A percentile compares a stretch with the other conserved stretches of the same genome.
phyloP scores from a whole-genome alignment of 64 coral and sea anemone genomes.

The Platygyra sinensis region DNA sequence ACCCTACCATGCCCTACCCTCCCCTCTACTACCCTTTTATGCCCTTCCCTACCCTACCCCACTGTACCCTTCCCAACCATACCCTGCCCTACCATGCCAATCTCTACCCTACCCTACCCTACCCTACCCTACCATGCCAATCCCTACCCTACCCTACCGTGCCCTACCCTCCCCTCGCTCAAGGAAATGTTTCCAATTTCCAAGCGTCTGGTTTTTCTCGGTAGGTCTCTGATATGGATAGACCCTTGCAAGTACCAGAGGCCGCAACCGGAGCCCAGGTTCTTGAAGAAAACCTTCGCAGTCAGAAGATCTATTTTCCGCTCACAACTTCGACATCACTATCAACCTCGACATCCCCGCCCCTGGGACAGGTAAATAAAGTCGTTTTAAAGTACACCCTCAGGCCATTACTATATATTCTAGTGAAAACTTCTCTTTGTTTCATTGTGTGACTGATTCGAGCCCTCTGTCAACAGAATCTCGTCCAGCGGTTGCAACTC shows the following conservation, averaged over 20 bases:
- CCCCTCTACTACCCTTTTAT: no score
- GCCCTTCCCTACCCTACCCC: no score
- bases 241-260: not conserved
- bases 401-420: not conserved
- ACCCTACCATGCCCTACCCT: no score
- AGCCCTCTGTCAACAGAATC: constrained; percentile 54
- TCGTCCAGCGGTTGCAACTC: constrained; percentile 68
- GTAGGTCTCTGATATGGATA: not conserved
- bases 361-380: constrained; percentile 40
- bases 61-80: no score
- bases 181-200: not conserved
- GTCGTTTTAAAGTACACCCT: not conserved
- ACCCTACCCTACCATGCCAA: no score
- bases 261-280: not conserved
- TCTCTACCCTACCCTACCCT: no score
- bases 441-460: not conserved
- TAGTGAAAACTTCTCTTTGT: not conserved
- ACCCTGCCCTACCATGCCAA: no score
- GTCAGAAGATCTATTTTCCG: constrained; percentile 94
- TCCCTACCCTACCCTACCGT: no score
- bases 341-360: constrained; percentile 96
- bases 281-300: constrained; percentile 43
- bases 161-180: no score
- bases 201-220: not conserved
- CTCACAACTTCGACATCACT: constrained; percentile 98